Base-by-base conservation (phyloP, 2,113 vertebrate species). In the Stigmatopora nigra region DNA sequence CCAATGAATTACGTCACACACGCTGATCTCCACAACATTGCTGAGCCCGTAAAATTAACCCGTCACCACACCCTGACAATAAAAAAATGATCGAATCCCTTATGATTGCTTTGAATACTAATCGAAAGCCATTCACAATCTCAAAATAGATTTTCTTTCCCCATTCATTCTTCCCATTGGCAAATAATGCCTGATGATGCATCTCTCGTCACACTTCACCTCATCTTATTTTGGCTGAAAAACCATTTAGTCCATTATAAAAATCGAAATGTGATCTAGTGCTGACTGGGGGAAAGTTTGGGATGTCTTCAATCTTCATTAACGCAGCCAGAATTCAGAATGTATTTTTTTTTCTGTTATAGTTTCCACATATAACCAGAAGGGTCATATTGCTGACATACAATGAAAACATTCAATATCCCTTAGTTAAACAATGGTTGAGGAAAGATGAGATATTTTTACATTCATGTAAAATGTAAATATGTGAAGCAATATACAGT, bases 1-100 rank as follows among this genome's bases (percentile, higher is more conserved):
- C 87, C 76, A 78, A 65, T 20, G 61, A 67, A 84, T 86, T 84
- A 86, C 84, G 86, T 89, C 86, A 88, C 77, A 82, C 60, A 84
- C 80, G 77, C 81, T 73, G 70, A 82, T 80, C 79, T 76, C 82
- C 63, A 62, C 68, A 48, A 61, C 68, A 69, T 77, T 66, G 68
- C 67, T 69, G 70, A 70, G 67, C 78, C 75, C 67, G 68, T 38
- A 46, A 65, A 15, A 55, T n/a, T 56, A 51, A 70, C 59, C 64
- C 59, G 36, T 48, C 65, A 52, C 57, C 68, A 22, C 35, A 55
- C 16, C 22, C 38, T 20, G 56, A 59, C 10, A 58, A 58, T 12
- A 60, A 17, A 44, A 13, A n/a, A 22, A 53, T 4, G 9, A 17
- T 68, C 69, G 59, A 17, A 75, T 68, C 67, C 68, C 58, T 64